Evolutionary conservation across 2,113 vertebrate genomes (phyloP).

Genomic region (Cygnus buccinator): DNA sequence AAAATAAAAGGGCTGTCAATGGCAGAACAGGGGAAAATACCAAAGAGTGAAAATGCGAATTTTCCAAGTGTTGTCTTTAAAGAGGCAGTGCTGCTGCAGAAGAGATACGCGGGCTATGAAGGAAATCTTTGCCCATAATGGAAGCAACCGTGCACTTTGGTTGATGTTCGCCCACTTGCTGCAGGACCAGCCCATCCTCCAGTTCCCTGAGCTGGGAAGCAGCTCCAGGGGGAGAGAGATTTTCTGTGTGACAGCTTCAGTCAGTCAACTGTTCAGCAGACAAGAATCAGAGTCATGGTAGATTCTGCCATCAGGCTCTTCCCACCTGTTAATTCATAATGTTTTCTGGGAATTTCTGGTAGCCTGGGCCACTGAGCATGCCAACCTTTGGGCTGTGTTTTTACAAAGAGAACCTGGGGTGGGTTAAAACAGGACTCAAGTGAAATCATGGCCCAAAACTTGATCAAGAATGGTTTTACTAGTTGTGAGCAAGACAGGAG

Average conservation of each 20-base stretch:
- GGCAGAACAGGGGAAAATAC: neutral
- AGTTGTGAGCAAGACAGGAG: neutral
- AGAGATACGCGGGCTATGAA: neutral
- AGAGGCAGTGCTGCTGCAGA: neutral
- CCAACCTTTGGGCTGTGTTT: neutral
- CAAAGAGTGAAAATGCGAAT: neutral
- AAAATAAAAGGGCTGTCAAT: neutral
- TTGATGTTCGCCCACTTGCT: neutral
- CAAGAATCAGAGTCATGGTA: neutral
- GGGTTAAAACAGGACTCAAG: neutral
- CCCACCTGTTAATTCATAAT: neutral
- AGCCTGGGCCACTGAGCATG: neutral
- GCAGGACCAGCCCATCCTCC: neutral
- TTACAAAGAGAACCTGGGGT: neutral
- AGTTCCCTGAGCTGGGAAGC: neutral
- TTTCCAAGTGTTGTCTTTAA: neutral
- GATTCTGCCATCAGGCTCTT: neutral
- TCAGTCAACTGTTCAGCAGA: neutral
- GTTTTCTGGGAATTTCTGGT: neutral
- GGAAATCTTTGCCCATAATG: neutral
- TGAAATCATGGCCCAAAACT: neutral
- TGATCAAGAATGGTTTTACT: neutral
- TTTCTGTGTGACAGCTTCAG: neutral
- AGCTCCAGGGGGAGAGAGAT: neutral
- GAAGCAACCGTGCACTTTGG: neutral